phyloP scores from a whole-genome alignment of 2,113 vertebrate genomes.

The Pardalotus punctatus region DNA sequence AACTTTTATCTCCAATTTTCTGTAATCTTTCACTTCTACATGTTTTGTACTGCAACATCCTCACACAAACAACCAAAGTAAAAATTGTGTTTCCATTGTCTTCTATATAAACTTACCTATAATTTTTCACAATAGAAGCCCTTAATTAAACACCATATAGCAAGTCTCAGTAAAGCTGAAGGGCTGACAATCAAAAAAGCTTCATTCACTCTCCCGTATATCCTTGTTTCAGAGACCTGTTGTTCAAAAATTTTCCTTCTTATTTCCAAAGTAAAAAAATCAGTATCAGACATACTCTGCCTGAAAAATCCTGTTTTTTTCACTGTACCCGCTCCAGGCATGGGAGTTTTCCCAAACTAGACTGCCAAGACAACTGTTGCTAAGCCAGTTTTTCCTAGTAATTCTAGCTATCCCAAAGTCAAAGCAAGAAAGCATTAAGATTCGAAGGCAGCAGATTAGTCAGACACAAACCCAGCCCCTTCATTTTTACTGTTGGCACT shows the following conservation, averaged over 20 bases:
- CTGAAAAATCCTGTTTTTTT: neutral
- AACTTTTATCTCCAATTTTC: neutral
- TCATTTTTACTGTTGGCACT: neutral
- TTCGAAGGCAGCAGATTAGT: conserved; percentile 1
- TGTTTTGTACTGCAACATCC: neutral
- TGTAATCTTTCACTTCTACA: neutral
- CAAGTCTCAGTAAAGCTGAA: neutral
- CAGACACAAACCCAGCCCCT: neutral
- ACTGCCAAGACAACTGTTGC: neutral
- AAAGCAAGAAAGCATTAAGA: neutral
- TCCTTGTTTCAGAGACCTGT: neutral
- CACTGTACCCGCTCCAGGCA: neutral
- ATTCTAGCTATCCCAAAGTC: neutral
- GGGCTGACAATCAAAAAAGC: neutral
- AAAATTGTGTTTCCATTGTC: neutral
- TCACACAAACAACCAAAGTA: neutral
- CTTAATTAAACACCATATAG: neutral
- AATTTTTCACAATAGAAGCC: neutral
- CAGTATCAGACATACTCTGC: neutral
- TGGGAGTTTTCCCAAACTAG: neutral
- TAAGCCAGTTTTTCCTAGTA: conserved; percentile 1
- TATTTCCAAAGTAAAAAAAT: neutral
- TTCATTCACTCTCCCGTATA: neutral
- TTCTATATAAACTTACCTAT: neutral
- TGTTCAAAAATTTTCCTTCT: neutral